Base-by-base conservation (phyloP, 2,888 invertebrate genomes). In the Pherbina coryleti region DNA sequence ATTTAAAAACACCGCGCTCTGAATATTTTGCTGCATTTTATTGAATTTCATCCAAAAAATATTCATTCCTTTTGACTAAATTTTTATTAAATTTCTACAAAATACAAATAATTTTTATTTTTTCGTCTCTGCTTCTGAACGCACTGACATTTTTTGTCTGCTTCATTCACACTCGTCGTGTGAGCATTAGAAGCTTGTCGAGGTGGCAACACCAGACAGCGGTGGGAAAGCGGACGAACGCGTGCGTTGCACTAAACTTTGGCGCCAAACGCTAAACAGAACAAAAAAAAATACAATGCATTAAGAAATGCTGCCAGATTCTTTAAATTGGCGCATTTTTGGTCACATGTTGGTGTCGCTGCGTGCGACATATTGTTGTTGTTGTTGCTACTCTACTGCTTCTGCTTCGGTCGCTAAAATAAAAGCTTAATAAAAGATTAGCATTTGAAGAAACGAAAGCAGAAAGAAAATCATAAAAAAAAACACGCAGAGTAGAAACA, bases 31-130 rank as follows among this genome's bases (percentile, higher is more conserved):
- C 19, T 72, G 72, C 19, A 19, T 44, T 73, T 73, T 73, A 49
- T 60, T 73, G 73, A 73, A 73, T 62, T 73, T 44, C 73, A 62
- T 73, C 60, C 49, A 73, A 73, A 60, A 73, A 34, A 55, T 31
- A 34, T 57, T 9, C 34, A 31, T 64, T 17, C 14, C 31, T n/a
- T 34, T 64, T 31, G 5, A 14, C 9, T 17, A n/a, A 55, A 19
- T 55, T 55, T 55, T 55, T 55, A 22, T 28, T 31, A 60, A 22
- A 53, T 55, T n/a, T 57, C 4, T 28, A 53, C 49, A 17, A 49
- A 31, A 55, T 44, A 17, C 3, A 14, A 28, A 14, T 53, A 7
- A 19, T 55, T 55, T 28, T 34, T n/a, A n/a, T 55, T 53, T 53
- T 31, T 25, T 2, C 1, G 0, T 72, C 28, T 57, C 57, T 22